Evolutionary conservation across 1,140 invertebrate species (phyloP).

Genomic region (Drosophila aff.): DNA sequence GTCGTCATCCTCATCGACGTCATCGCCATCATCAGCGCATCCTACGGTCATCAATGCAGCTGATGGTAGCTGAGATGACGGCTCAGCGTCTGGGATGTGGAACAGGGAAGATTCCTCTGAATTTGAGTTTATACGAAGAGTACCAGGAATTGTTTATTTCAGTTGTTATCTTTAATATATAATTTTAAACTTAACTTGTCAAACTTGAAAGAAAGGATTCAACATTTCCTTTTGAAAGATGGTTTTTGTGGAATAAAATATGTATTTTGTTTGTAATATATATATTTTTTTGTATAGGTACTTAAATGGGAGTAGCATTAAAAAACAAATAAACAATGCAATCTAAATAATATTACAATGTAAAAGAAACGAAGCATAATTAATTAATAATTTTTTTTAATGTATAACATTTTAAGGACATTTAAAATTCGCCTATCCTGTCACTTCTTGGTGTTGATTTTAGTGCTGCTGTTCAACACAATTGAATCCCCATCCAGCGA

Average conservation of each 20-base stretch:
- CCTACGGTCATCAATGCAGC: conserved; percentile 24
- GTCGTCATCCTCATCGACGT: conserved; percentile 22
- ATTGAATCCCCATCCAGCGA: conserved; percentile 55
- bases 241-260: too few species aligned
- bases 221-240: too few species aligned
- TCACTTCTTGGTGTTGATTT: conserved; percentile 16
- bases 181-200: background rate
- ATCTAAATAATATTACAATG: background rate
- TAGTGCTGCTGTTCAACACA: conserved; percentile 51
- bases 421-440: background rate
- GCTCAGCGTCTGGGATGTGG: conserved; percentile 5
- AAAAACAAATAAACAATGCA: background rate
- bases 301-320: too few species aligned
- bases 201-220: too few species aligned
- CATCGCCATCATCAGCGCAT: conserved; percentile 29
- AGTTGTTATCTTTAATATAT: background rate
- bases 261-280: too few species aligned
- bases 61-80: conserved; percentile 2
- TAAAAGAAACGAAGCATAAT: background rate
- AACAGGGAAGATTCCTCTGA: background rate
- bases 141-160: background rate
- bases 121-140: background rate
- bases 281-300: too few species aligned
- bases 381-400: too few species aligned
- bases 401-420: conserved; percentile 1